Conservation (phyloP, 64 coral and sea anemone species). For the Orbicella faveolata region DNA sequence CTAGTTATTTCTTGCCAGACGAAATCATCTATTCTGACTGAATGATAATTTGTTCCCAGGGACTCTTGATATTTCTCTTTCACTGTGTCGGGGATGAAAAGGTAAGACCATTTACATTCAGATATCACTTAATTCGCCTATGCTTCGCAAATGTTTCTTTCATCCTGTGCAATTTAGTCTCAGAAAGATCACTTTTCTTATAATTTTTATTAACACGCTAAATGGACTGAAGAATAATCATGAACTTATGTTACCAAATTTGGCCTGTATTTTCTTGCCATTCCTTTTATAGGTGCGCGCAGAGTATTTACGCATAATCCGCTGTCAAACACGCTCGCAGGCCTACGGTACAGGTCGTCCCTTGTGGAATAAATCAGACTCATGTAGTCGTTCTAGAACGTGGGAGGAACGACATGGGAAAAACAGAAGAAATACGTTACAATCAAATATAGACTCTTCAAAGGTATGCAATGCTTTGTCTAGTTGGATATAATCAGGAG, state of each 20-base stretch:
- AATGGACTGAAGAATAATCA: too few relatives aligned
- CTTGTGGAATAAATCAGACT: slow-evolving; percentile 35
- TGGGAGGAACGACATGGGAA: slow-evolving; percentile 6
- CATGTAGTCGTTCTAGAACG: slow-evolving; percentile 5
- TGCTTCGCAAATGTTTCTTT: not conserved
- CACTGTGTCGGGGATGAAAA: slow-evolving; percentile 42
- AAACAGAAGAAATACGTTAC: slow-evolving; percentile 6
- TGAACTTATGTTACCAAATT: not conserved
- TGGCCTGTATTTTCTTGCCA: not conserved
- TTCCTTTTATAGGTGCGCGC: slow-evolving; percentile 6
- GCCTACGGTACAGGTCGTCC: slow-evolving; percentile 8
- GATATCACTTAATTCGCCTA: not conserved
- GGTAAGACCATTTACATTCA: not conserved
- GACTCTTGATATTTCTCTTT: slow-evolving; percentile 29
- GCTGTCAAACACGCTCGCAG: slow-evolving; percentile 21
- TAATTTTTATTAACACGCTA: too few relatives aligned
- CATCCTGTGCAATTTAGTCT: not conserved
- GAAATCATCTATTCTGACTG: not conserved
- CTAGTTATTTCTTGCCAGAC: not conserved
- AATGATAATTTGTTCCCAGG: not conserved
- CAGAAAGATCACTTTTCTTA: not conserved
- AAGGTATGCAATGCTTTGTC: not conserved
- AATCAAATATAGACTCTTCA: slow-evolving; percentile 6
- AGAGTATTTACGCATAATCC: slow-evolving; percentile 32
- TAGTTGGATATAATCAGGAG: too few relatives aligned